Evolutionary conservation across 2,797 vertebrate genomes (phyloP).

Genomic region (Phyllotis vaccarum): DNA sequence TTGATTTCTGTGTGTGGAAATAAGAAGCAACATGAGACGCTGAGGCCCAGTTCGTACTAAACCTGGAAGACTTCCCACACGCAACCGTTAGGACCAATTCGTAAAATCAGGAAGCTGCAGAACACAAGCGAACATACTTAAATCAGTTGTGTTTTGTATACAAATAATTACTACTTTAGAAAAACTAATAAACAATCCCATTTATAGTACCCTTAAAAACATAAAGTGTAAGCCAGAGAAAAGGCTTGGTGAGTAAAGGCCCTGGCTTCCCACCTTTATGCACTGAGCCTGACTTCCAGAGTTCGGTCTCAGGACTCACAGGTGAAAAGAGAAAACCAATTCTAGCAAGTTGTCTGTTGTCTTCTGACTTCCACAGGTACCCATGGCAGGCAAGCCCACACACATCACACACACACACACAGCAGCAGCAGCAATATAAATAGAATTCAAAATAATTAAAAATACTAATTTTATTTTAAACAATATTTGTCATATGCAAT

Average conservation of each 20-base stretch:
- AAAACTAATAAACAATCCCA: neutral
- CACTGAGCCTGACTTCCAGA: neutral
- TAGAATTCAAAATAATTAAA: neutral
- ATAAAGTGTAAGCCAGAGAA: neutral
- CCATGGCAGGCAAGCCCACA: neutral
- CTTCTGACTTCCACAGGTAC: neutral
- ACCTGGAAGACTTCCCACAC: rapidly evolving
- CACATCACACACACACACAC: neutral
- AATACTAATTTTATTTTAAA: neutral
- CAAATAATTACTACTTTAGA: neutral
- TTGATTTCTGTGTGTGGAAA: neutral
- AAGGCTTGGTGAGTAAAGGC: neutral
- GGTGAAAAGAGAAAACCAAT: neutral
- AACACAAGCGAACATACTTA: neutral
- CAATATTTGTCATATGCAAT: too few relatives aligned
- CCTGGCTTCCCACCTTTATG: too few relatives aligned
- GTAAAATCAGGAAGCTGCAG: too few relatives aligned
- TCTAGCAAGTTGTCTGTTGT: neutral
- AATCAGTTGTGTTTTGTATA: neutral
- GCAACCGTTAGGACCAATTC: neutral
- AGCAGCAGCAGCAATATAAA: neutral
- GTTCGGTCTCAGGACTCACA: neutral
- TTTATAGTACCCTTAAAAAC: neutral
- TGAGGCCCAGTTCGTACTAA: neutral
- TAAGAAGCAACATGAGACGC: neutral